Percentiles rank a stretch among this genome's conserved stretches.
phyloP scores from a whole-genome alignment of 2,888 invertebrate species.

The Leptogaster cylindrica region DNA sequence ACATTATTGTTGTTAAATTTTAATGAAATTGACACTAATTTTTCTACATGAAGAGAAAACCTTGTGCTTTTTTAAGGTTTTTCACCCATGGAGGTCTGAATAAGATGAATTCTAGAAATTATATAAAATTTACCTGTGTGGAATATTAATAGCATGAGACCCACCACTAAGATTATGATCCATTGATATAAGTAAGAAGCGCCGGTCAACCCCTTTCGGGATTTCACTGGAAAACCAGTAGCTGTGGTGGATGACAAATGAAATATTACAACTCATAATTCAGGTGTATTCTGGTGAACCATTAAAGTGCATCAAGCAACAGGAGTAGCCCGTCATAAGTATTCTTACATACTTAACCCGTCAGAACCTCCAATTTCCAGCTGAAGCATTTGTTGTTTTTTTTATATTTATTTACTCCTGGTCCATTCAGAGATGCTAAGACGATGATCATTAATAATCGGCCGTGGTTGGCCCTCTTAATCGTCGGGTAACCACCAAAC shows the following conservation, averaged over 20 bases:
- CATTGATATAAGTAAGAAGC: conserved; percentile 38
- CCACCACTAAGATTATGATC: background rate
- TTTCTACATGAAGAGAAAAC: no score
- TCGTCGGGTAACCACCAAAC: conserved; percentile 20
- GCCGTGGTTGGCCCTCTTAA: conserved; percentile 36
- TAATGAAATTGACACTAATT: conserved; percentile 33
- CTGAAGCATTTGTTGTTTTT: no score
- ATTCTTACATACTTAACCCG: conserved; percentile 43
- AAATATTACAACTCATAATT: conserved; percentile 54
- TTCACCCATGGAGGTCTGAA: conserved; percentile 16
- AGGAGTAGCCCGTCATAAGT: conserved; percentile 45
- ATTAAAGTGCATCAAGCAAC: conserved; percentile 43
- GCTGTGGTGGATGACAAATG: conserved; percentile 53
- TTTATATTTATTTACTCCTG: conserved; percentile 22
- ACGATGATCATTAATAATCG: conserved; percentile 43
- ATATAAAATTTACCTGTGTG: conserved; percentile 44
- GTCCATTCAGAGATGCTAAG: conserved; percentile 26
- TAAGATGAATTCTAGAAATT: conserved; percentile 17
- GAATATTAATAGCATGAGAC: conserved; percentile 44
- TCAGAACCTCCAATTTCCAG: conserved; percentile 14
- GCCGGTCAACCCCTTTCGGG: conserved; percentile 34
- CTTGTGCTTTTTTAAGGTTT: conserved; percentile 3
- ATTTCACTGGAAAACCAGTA: conserved; percentile 53
- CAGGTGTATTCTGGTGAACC: conserved; percentile 42
- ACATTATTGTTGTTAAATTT: conserved; percentile 7